Percentiles rank a stretch among this genome's conserved stretches.
These are phyloP conservation scores for Sminthopsis crassicaudata DNA, from an alignment of 2,113 vertebrate genomes.

Conservation along the genomic window DNA sequence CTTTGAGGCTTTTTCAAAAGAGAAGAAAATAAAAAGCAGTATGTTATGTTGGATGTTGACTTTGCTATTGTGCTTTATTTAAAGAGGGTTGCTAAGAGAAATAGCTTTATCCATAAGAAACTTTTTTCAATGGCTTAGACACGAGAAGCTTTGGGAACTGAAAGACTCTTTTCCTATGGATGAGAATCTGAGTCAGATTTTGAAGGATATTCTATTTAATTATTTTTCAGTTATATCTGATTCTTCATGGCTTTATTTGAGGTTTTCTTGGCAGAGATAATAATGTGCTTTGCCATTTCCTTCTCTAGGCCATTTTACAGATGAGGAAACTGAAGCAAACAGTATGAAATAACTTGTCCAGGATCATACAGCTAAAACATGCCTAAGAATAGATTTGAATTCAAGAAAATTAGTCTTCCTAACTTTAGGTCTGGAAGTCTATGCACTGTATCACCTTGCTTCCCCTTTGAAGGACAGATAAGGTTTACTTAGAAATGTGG, in stretches of 20 bases:
- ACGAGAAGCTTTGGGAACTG: neutral
- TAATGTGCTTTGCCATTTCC: neutral
- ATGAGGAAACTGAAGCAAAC: no score
- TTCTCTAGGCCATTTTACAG: neutral
- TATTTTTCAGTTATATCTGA: neutral
- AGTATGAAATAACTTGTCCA: no score
- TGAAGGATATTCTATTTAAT: neutral
- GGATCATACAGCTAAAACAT: no score
- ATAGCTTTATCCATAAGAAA: neutral
- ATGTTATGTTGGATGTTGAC: neutral
- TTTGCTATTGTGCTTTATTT: neutral
- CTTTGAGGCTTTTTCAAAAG: neutral
- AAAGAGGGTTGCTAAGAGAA: neutral
- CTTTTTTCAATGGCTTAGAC: neutral
- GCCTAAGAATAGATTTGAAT: no score
- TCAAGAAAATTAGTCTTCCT: no score
- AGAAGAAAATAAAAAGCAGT: neutral
- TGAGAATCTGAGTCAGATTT: neutral
- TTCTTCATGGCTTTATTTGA: neutral
- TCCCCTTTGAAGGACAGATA: neutral
- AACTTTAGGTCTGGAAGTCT: no score
- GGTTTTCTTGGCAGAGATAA: neutral
- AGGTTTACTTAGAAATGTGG: neutral
- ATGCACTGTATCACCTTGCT: no score
- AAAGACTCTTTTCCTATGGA: neutral